Evolutionary conservation across 2,797 vertebrate species (phyloP).

Genomic region (Lutjanus campechanus): DNA sequence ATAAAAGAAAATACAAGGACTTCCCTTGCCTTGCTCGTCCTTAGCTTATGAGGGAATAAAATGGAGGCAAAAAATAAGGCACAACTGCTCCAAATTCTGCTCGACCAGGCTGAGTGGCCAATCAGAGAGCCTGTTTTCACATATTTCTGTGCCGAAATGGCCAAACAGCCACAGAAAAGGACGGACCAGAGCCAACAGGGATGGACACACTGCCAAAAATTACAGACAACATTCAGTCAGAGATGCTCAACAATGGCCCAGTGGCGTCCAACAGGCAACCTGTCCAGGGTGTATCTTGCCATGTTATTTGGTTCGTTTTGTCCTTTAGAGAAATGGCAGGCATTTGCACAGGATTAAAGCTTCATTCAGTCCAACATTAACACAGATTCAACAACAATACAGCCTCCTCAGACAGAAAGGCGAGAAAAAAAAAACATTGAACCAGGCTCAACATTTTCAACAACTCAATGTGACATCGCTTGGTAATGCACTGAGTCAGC

Average conservation of each 20-base stretch:
- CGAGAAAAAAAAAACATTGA: no score
- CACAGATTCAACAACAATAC: no score
- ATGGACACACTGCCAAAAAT: background rate
- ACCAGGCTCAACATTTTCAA: no score
- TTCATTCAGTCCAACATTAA: background rate
- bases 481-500: no score
- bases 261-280: background rate
- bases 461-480: no score
- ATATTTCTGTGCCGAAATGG: background rate
- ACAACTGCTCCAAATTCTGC: background rate
- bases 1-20: no score
- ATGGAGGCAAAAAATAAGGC: no score
- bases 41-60: no score
- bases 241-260: background rate
- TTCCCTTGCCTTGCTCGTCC: background rate
- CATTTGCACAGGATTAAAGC: background rate
- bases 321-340: background rate
- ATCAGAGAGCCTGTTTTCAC: slow-evolving; percentile 1
- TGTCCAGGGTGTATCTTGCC: background rate
- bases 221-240: background rate
- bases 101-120: background rate
- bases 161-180: background rate
- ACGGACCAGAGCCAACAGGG: background rate
- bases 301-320: background rate
- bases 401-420: no score